Evolutionary conservation across 2,113 vertebrate species (phyloP).

Genomic region (Electrona antarctica): DNA sequence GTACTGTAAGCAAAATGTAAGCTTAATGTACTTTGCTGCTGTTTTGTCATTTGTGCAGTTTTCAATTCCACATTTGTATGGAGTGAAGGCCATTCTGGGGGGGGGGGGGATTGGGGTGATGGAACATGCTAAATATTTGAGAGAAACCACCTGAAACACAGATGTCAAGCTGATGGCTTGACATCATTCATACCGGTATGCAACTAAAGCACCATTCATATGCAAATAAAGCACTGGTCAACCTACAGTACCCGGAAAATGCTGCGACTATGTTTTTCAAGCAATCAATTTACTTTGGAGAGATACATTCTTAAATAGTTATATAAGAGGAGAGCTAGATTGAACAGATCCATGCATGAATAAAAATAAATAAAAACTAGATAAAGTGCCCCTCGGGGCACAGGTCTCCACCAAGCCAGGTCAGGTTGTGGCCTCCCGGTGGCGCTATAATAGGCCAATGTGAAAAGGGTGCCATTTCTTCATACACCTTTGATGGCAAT

Average conservation of each 20-base stretch:
- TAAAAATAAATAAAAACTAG: conserved; percentile 1
- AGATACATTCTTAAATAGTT: conserved; percentile 78
- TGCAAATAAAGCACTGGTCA: conserved; percentile 68
- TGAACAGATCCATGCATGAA: conserved; percentile 71
- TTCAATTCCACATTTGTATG: too few species aligned
- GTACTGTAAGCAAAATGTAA: too few species aligned
- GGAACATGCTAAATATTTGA: background rate
- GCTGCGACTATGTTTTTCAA: conserved; percentile 57
- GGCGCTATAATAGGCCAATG: too few species aligned
- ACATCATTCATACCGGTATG: conserved; percentile 62
- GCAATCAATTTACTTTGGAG: conserved; percentile 78
- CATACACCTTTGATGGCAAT: too few species aligned
- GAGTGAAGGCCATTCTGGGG: too few species aligned
- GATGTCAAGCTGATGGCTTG: conserved; percentile 70
- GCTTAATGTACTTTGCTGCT: too few species aligned
- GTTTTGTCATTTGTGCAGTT: too few species aligned
- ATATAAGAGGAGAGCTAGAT: conserved; percentile 64
- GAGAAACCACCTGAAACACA: conserved; percentile 65
- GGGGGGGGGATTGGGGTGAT: background rate
- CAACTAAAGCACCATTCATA: conserved; percentile 61
- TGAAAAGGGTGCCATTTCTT: too few species aligned
- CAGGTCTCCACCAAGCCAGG: too few species aligned
- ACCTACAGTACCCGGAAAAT: conserved; percentile 52
- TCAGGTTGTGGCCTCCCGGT: too few species aligned
- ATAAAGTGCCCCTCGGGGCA: too few species aligned